Base-by-base conservation (phyloP, 2,888 invertebrate genomes). In the Gastrophysa polygoni region DNA sequence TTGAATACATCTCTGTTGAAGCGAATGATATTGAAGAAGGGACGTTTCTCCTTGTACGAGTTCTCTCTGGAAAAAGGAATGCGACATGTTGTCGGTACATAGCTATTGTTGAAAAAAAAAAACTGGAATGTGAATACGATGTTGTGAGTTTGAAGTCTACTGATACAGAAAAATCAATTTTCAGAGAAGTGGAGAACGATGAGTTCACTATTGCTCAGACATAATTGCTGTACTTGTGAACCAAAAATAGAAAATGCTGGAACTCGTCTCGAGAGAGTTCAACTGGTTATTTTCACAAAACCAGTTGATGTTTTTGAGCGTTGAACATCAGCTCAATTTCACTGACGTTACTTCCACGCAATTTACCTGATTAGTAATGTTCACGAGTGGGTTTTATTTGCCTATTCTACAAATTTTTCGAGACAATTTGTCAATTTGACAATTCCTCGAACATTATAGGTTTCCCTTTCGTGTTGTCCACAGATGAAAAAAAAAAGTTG, bases 141-240 rank as follows among this genome's bases (percentile, higher is more conserved):
- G 18, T 4, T 21, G 20, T 47, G 10, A 14, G 47, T 21, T 47
- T 47, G 10, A 44, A 44, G 16, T 44, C 8, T 10, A 44, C 44
- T 44, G 44, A 44, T 17, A 32, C 10, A 32, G 29, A 32, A 32
- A 32, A 32, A 8, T 32, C 29, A 32, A 32, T 32, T 32, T 32
- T 44, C 18, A 10, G 16, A 10, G 44, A 44, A 16, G 44, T 44
- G 3, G 44, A 11, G 18, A 44, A 44, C 10, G 44, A 44, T 44
- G 16, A 16, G 18, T 44, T 44, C 7, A 44, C 44, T 17, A 18
- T 44, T 17, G 2, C 44, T 44, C 29, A 8, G 10, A 32, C 44
- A 47, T 47, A 47, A 20, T 47, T 47, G 47, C 47, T 20, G 47
- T 47, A 21, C 47, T 20, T n/a, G 47, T n/a, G 14, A 47, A 20